A percentile compares a stretch with the other conserved stretches of the same genome.
Evolutionary conservation across 2,113 vertebrate genomes (phyloP).

Genomic region (Cathartes aura): DNA sequence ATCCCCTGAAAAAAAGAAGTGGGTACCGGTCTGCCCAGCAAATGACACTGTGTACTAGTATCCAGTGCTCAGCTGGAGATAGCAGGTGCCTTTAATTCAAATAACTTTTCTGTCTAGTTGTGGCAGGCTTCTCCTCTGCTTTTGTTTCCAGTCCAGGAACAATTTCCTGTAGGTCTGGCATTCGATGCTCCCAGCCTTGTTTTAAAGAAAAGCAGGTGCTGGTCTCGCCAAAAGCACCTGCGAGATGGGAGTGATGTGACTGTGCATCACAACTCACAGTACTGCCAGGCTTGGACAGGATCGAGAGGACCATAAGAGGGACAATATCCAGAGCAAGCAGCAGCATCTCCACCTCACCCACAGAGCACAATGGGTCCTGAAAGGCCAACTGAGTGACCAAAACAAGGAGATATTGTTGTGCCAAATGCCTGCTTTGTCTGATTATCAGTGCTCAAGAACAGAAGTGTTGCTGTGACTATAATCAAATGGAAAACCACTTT

Average conservation of each 20-base stretch:
- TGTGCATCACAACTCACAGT: neutral
- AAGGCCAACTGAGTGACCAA: neutral
- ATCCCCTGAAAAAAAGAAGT: neutral
- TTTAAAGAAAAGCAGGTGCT: neutral
- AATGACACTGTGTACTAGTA: neutral
- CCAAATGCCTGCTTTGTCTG: conserved; percentile 78
- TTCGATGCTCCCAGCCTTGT: neutral
- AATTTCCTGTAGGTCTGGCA: neutral
- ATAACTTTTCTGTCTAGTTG: neutral
- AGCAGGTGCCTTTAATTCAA: neutral
- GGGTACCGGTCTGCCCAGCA: neutral
- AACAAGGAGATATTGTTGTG: conserved; percentile 16
- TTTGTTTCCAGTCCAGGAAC: neutral
- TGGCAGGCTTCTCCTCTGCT: neutral
- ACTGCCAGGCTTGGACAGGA: neutral
- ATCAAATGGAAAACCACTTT: conserved; percentile 74
- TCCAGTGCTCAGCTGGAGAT: neutral
- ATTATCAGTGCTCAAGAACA: conserved; percentile 76
- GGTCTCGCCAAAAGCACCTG: neutral
- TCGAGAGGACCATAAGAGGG: rapidly evolving
- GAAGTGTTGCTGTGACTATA: conserved; percentile 66
- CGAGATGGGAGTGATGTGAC: neutral
- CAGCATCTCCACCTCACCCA: neutral
- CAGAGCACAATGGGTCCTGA: neutral
- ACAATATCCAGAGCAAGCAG: neutral